Evolutionary conservation across 37 sponge, comb jelly and placozoan species (phyloP).

Genomic region (Amphimedon queenslandica): DNA sequence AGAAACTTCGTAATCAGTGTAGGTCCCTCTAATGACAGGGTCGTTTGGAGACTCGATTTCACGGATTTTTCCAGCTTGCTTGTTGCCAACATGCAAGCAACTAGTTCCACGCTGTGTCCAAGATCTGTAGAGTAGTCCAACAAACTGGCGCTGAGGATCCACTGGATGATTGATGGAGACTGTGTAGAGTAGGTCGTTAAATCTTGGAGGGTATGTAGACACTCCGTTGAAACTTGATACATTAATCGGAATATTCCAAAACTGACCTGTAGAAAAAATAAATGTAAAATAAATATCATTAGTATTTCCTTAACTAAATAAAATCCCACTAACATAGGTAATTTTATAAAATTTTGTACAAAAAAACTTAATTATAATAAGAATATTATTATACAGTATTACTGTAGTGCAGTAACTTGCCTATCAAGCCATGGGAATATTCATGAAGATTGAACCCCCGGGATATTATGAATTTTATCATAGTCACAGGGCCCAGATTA

Average conservation of each 20-base stretch:
- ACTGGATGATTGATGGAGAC: conserved; percentile 29
- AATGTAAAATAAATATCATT: too few relatives aligned
- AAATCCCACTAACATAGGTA: not conserved
- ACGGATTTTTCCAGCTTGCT: conserved; percentile 38
- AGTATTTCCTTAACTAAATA: not conserved
- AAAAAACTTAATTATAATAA: not conserved
- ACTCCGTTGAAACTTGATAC: conserved; percentile 7
- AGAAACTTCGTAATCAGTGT: conserved; percentile 32
- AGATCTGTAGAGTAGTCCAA: conserved; percentile 26
- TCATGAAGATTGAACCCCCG: conserved; percentile 33
- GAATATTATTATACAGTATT: not conserved
- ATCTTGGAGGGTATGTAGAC: too few relatives aligned
- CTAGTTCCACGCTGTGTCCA: conserved; percentile 21
- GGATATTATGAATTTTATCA: conserved; percentile 50
- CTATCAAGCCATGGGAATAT: conserved; percentile 44
- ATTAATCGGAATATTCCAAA: conserved; percentile 57
- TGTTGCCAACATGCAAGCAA: conserved; percentile 51
- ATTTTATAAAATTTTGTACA: not conserved
- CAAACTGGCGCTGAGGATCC: conserved; percentile 14
- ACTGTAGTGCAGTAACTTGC: conserved; percentile 17
- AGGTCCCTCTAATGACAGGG: conserved; percentile 60
- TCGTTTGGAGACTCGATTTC: conserved; percentile 45
- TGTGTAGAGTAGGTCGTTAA: too few relatives aligned
- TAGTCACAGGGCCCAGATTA: not conserved
- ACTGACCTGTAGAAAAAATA: conserved; percentile 34